phyloP scores from a whole-genome alignment of 2,888 invertebrate species.

The Gymnosoma rotundatum region DNA sequence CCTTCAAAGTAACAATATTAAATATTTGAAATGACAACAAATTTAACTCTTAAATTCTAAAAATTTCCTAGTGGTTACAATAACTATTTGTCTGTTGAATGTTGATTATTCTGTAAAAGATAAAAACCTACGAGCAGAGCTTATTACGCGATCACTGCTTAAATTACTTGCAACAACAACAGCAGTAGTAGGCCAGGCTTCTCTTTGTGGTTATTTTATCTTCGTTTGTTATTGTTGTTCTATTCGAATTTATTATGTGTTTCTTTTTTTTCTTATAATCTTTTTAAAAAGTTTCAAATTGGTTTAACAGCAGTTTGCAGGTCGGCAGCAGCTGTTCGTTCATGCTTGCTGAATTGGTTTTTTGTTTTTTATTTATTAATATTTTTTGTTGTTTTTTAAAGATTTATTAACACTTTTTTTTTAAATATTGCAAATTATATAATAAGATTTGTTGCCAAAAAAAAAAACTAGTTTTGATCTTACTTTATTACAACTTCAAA shows the following conservation, averaged over 20 bases:
- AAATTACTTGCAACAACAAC: slow-evolving; percentile 29
- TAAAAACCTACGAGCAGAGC: slow-evolving; percentile 12
- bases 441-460: slow-evolving; percentile 5
- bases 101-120: slow-evolving; percentile 48
- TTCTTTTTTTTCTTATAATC: slow-evolving; percentile 28
- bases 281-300: slow-evolving; percentile 46
- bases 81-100: slow-evolving; percentile 23
- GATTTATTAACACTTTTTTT: slow-evolving; percentile 26
- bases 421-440: slow-evolving; percentile 24
- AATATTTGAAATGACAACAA: too few relatives aligned
- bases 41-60: neutral
- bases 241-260: slow-evolving; percentile 1
- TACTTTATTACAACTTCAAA: neutral
- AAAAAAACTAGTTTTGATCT: slow-evolving; percentile 19
- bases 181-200: slow-evolving; percentile 30
- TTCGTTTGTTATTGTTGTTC: neutral
- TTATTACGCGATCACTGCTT: slow-evolving; percentile 25
- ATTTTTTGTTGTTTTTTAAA: slow-evolving; percentile 38
- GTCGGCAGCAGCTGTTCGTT: slow-evolving; percentile 45
- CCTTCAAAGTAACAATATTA: too few relatives aligned
- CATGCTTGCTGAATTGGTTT: slow-evolving; percentile 26
- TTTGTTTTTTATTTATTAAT: slow-evolving; percentile 3
- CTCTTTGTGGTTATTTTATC: slow-evolving; percentile 30
- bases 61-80: slow-evolving; percentile 33
- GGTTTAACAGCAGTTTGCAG: slow-evolving; percentile 41